phyloP scores from a whole-genome alignment of 2,888 invertebrate genomes.

The Merodon equestris region DNA sequence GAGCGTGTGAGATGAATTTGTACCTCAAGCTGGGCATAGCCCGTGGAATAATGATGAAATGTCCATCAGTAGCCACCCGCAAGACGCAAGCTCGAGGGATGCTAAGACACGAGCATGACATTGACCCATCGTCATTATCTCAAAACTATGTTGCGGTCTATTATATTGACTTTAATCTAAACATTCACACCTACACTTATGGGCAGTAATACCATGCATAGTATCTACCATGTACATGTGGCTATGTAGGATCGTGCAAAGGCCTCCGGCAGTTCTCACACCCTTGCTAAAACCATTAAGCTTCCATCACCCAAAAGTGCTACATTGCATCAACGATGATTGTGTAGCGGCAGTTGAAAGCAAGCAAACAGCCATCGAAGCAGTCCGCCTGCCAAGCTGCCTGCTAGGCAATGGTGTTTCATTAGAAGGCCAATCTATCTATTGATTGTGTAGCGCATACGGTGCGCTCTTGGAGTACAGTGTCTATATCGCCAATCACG shows the following conservation, averaged over 20 bases:
- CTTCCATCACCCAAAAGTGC: slow-evolving; percentile 67
- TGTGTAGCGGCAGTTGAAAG: slow-evolving; percentile 8
- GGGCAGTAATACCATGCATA: neutral
- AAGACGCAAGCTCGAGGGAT: neutral
- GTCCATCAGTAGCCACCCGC: slow-evolving; percentile 62
- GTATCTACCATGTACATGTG: neutral
- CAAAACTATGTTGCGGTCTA: slow-evolving; percentile 57
- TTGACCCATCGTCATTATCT: slow-evolving; percentile 55
- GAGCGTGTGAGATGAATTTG: slow-evolving; percentile 63
- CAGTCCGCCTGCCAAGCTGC: neutral
- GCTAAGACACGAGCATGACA: slow-evolving; percentile 63
- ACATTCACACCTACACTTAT: slow-evolving; percentile 51
- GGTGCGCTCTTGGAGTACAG: slow-evolving; percentile 35
- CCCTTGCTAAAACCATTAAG: slow-evolving; percentile 66
- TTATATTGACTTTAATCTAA: slow-evolving; percentile 49
- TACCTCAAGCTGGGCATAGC: slow-evolving; percentile 46
- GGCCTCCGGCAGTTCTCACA: slow-evolving; percentile 68
- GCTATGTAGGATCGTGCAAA: slow-evolving; percentile 52
- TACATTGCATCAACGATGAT: slow-evolving; percentile 54
- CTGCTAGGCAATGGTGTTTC: slow-evolving; percentile 44
- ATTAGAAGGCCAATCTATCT: slow-evolving; percentile 64
- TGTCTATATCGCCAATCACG: slow-evolving; percentile 68
- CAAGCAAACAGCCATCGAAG: too few relatives aligned
- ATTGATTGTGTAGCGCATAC: slow-evolving; percentile 56
- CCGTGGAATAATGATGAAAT: slow-evolving; percentile 63